These are phyloP conservation scores for Pristis pectinata DNA, from an alignment of 2,797 vertebrate species.

Conservation along the genomic window DNA sequence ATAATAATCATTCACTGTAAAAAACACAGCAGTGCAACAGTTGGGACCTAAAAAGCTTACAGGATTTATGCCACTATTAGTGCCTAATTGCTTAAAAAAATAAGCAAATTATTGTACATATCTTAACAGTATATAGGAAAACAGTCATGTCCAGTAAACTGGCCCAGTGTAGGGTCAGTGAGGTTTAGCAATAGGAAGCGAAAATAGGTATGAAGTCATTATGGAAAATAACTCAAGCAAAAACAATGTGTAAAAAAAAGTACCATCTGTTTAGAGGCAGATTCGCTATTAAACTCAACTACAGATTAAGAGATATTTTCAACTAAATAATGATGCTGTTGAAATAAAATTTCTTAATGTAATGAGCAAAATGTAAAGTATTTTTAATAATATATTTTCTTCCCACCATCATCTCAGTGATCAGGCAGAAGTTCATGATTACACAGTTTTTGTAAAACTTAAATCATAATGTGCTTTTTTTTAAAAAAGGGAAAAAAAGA, in stretches of 20 bases:
- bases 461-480: conserved; percentile 24
- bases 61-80: conserved; percentile 76
- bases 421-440: conserved; percentile 34
- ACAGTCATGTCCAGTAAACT: conserved; percentile 84
- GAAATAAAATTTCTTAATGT: conserved; percentile 30
- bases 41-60: conserved; percentile 69
- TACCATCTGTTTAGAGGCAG: conserved; percentile 32
- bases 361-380: conserved; percentile 25
- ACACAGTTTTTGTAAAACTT: conserved; percentile 33
- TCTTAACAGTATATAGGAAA: conserved; percentile 70
- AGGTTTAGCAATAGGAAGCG: conserved; percentile 63
- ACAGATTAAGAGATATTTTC: neutral
- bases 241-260: conserved; percentile 22
- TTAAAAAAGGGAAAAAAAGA: conserved; percentile 55
- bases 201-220: conserved; percentile 40
- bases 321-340: conserved; percentile 29
- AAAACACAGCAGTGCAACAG: conserved; percentile 38
- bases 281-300: conserved; percentile 31
- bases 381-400: conserved; percentile 20
- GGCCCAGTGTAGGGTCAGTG: conserved; percentile 68
- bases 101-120: conserved; percentile 64
- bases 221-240: conserved; percentile 24
- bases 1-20: conserved; percentile 37
- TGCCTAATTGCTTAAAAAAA: conserved; percentile 78
- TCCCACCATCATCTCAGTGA: conserved; percentile 20